These are phyloP conservation scores for Ceraclea dissimilis DNA, from an alignment of 2,888 invertebrate species.

Conservation along the genomic window DNA sequence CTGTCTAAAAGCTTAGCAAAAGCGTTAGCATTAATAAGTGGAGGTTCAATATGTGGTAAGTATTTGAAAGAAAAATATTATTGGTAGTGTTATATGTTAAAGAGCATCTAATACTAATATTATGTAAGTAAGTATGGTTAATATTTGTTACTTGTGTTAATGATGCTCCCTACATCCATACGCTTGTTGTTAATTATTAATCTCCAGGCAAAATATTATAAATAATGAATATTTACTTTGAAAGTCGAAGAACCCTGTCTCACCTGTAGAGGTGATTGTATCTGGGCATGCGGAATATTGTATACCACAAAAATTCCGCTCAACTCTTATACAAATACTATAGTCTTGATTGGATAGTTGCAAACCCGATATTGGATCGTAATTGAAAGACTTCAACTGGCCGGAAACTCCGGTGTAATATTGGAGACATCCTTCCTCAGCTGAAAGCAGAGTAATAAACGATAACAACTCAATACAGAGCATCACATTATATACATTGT, in stretches of 20 bases:
- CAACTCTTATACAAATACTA: conserved; percentile 75
- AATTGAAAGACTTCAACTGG: conserved; percentile 76
- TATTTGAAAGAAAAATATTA: background rate
- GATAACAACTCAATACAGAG: background rate
- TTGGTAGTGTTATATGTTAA: background rate
- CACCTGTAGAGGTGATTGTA: conserved; percentile 41
- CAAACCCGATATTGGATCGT: conserved; percentile 63
- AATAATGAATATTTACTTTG: conserved; percentile 17
- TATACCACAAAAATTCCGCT: conserved; percentile 80
- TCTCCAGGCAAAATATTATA: background rate
- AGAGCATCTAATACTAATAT: background rate
- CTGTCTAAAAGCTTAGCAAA: too few species aligned
- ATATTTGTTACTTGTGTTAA: conserved; percentile 6
- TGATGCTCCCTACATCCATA: conserved; percentile 6
- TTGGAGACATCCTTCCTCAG: conserved; percentile 71
- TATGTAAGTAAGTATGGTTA: too few species aligned
- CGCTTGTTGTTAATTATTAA: conserved; percentile 2
- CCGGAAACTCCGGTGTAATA: conserved; percentile 76
- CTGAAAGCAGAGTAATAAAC: conserved; percentile 35
- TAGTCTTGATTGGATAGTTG: conserved; percentile 87
- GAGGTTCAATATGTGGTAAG: too few species aligned
- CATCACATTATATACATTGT: background rate
- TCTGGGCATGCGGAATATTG: conserved; percentile 73
- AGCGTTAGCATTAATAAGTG: too few species aligned
- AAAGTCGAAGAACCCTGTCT: conserved; percentile 18